Evolutionary conservation across 2,113 vertebrate genomes (phyloP).

Genomic region (Eublepharis macularius): DNA sequence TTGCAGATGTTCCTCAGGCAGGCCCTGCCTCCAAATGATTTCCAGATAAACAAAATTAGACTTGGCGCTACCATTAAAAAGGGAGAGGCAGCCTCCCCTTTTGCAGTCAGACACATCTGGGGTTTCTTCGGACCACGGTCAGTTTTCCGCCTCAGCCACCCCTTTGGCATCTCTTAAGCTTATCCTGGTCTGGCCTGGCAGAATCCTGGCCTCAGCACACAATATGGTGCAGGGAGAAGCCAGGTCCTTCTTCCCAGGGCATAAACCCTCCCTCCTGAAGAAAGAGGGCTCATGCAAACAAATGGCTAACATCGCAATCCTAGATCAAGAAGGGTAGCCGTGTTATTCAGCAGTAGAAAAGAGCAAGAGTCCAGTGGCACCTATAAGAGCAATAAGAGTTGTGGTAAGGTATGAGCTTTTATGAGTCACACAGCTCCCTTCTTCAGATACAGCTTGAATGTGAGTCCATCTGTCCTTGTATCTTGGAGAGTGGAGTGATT

Average conservation of each 20-base stretch:
- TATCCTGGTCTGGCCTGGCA: no score
- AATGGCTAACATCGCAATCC: not conserved
- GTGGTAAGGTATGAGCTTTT: no score
- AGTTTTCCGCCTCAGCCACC: not conserved
- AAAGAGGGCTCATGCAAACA: not conserved
- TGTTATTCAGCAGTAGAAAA: no score
- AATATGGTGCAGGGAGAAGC: accelerated
- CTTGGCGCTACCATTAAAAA: conserved; percentile 25
- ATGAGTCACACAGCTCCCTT: no score
- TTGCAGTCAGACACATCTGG: conserved; percentile 40
- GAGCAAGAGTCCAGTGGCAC: no score
- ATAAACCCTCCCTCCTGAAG: not conserved
- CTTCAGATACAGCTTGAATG: no score
- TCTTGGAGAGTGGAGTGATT: no score
- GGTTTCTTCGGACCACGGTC: conserved; percentile 22
- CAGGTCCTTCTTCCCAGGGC: no score
- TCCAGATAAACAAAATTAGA: conserved; percentile 70
- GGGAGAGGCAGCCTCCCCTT: conserved; percentile 29
- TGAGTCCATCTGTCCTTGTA: no score
- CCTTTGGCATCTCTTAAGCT: not conserved
- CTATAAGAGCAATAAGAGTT: no score
- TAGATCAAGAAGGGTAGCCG: not conserved
- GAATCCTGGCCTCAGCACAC: no score
- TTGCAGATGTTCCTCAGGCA: conserved; percentile 79
- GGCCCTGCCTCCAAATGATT: conserved; percentile 72